These are phyloP conservation scores for Sipha maydis DNA, from an alignment of 2,888 invertebrate genomes.

Conservation along the genomic window DNA sequence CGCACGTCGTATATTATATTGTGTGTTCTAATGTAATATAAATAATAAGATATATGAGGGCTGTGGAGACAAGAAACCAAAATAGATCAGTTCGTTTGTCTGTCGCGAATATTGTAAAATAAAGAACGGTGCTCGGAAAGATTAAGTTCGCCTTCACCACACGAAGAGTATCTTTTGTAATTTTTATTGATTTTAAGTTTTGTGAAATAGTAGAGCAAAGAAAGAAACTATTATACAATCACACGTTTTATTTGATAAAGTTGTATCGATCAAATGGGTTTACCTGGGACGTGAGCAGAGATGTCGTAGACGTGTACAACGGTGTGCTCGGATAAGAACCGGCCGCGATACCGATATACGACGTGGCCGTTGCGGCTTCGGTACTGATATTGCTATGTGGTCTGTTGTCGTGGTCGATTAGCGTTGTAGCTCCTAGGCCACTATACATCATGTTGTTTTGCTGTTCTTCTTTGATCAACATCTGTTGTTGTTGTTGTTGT, in stretches of 20 bases:
- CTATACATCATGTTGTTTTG: conserved; percentile 57
- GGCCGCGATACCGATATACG: conserved; percentile 62
- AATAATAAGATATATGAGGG: not conserved
- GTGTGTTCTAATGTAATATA: not conserved
- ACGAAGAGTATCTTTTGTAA: too few relatives aligned
- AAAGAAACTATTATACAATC: too few relatives aligned
- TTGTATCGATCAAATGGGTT: conserved; percentile 5
- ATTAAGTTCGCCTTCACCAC: too few relatives aligned
- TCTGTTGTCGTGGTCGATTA: conserved; percentile 57
- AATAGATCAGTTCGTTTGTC: not conserved
- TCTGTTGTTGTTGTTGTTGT: conserved; percentile 42
- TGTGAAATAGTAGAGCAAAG: too few relatives aligned
- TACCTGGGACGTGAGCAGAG: conserved; percentile 65
- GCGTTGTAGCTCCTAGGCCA: conserved; percentile 42
- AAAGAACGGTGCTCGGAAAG: too few relatives aligned
- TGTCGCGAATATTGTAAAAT: too few relatives aligned
- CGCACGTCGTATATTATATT: not conserved
- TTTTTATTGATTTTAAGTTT: too few relatives aligned
- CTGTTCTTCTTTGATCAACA: conserved; percentile 46
- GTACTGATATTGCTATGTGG: conserved; percentile 56
- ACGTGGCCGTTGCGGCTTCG: conserved; percentile 56
- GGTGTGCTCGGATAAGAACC: conserved; percentile 63
- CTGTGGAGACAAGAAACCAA: not conserved
- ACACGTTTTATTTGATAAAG: too few relatives aligned
- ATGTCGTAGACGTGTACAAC: conserved; percentile 63